Base-by-base conservation (phyloP, 2,113 vertebrate species). In the Caracal caracal region DNA sequence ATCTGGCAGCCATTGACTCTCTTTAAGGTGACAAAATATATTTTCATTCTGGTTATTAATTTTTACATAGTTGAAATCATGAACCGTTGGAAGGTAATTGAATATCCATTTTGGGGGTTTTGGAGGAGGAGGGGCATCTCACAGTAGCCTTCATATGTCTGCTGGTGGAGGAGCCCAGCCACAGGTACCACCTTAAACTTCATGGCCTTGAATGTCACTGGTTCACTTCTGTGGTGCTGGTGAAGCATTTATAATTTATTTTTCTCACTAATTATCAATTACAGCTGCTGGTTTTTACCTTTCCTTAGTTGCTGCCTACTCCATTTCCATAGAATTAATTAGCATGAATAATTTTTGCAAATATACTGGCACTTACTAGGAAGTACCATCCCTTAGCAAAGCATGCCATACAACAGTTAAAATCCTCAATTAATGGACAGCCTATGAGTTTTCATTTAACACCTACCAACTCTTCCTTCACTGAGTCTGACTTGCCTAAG, bases 261-360 rank as follows among this genome's bases (percentile, higher is more conserved):
- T 73, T 87, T 76, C 65, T 81, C 35, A 71, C 76, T 88, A 30
- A 59, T 85, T 59, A 95, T 76, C 65, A 94, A 40, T 93, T 94
- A 88, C 10, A 91, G 35, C 33, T 49, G 33, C n/a, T 71, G 10
- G 5, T 20, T 78, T 96, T 75, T 85, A 76, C 22, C 20, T 91
- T 86, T 73, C 76, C 86, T 92, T 94, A 73, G 47, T 40, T 47
- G 10, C 35, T 65, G 5, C 16, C 80, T 92, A 66, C 35, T 65
- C 92, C 59, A 96, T 85, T 93, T 90, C 26, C 5, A 65, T 56
- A 90, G 92, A 91, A 88, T 81, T 92, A 83, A 59, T 94, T 66
- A 86, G 5, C 49, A 87, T 81, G 33, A 94, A 59, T 89, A 79
- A 61, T 80, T 68, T 82, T 90, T 84, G 35, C 26, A 92, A 94